phyloP scores from a whole-genome alignment of 2,113 vertebrate genomes.

The Euleptes europaea region DNA sequence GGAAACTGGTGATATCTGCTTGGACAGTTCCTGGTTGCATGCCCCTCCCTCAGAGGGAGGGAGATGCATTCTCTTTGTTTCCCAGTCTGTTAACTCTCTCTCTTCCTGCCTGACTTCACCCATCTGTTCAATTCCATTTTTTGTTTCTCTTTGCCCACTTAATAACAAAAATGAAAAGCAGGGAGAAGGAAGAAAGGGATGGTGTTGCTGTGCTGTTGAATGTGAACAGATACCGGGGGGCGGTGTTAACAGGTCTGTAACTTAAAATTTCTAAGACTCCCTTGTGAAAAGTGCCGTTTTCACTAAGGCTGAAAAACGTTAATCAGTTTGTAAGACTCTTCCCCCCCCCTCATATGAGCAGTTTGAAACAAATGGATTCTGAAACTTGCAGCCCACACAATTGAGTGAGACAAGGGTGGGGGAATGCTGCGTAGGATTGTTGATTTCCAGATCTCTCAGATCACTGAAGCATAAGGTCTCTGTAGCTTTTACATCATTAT shows the following conservation, averaged over 20 bases:
- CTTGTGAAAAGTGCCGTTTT: constrained; percentile 1
- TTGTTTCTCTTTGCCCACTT: constrained; percentile 11
- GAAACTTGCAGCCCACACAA: constrained; percentile 56
- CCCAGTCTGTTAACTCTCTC: constrained; percentile 71
- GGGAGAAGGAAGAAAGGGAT: neutral
- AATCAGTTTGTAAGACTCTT: constrained; percentile 7
- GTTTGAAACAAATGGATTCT: constrained; percentile 59
- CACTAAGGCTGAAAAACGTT: constrained; percentile 54
- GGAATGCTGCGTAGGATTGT: constrained; percentile 62
- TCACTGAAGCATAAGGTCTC: constrained; percentile 55
- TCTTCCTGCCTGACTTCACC: constrained; percentile 60
- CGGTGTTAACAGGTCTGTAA: constrained; percentile 22
- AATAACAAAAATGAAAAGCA: neutral
- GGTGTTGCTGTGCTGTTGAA: neutral
- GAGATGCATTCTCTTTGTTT: constrained; percentile 70
- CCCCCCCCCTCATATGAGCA: constrained; percentile 17
- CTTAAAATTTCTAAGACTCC: neutral
- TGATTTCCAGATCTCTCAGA: constrained; percentile 42
- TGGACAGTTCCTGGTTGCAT: constrained; percentile 65
- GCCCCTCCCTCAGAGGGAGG: constrained; percentile 66
- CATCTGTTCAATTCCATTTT: constrained; percentile 56
- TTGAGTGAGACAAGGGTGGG: constrained; percentile 47
- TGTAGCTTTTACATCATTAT: constrained; percentile 31
- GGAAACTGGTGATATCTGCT: constrained; percentile 46
- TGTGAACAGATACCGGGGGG: constrained; percentile 4